These are phyloP conservation scores for Orthonevra nobilis DNA, from an alignment of 2,888 invertebrate genomes.

Conservation along the genomic window DNA sequence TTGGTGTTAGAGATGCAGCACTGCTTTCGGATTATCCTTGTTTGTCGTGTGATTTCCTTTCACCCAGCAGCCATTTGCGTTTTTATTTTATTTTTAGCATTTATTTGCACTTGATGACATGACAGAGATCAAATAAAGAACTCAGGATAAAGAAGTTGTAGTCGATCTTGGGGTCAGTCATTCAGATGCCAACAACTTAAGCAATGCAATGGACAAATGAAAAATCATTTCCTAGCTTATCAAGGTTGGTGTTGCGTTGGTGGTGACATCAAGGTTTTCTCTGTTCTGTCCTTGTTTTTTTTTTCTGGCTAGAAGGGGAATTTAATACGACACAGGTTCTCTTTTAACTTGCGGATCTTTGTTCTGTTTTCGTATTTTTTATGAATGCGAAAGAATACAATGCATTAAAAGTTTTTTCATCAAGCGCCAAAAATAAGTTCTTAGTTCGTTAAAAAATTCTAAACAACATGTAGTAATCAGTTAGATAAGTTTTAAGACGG, in stretches of 20 bases:
- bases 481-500: too few relatives aligned
- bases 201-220: constrained; percentile 45
- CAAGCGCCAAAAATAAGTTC: too few relatives aligned
- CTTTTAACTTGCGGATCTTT: too few relatives aligned
- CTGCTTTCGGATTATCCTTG: constrained; percentile 64
- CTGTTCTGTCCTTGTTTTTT: too few relatives aligned
- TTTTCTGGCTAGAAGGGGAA: too few relatives aligned
- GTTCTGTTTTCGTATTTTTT: too few relatives aligned
- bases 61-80: constrained; percentile 60
- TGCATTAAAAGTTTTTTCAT: too few relatives aligned
- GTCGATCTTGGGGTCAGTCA: constrained; percentile 52
- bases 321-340: too few relatives aligned
- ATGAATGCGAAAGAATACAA: too few relatives aligned
- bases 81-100: constrained; percentile 52
- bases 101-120: constrained; percentile 62
- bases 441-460: too few relatives aligned
- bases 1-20: constrained; percentile 31
- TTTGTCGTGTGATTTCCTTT: constrained; percentile 63
- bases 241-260: constrained; percentile 16
- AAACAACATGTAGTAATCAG: too few relatives aligned
- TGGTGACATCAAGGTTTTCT: constrained; percentile 16
- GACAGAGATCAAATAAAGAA: constrained; percentile 62
- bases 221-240: constrained; percentile 42
- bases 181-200: constrained; percentile 57
- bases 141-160: constrained; percentile 34